Base-by-base conservation (phyloP, 2,797 vertebrate genomes). In the Rhynchotus rufescens region DNA sequence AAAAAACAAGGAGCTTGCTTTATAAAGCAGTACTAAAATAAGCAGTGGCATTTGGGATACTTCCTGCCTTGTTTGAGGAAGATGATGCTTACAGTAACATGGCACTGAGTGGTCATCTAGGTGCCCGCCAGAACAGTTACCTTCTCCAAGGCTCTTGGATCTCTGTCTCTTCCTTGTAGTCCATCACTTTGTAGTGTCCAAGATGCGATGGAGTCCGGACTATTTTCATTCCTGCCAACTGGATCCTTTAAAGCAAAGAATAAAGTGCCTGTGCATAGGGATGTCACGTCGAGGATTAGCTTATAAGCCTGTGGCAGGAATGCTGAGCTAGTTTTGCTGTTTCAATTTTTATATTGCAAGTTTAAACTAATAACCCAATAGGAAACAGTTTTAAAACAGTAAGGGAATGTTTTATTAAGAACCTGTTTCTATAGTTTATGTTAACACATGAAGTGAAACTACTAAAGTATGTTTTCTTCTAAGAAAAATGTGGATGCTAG, bases 161-260 rank as follows among this genome's bases (percentile, higher is more conserved):
- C 40, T 94, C 89, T 21, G 10, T n/a, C 67, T 91, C 75, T 25
- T 93, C 62, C 1, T 4, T 84, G 42, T 96, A 96, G 22, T 92
- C 80, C 83, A 97, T 95, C 92, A 95, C 96, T 89, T 92, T 97
- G 89, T 98, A 98, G 78, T 90, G 97, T 21, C 97, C 97, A 8
- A 98, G 66, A 8, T 71, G 64, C 23, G 94, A 59, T 4, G 97
- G 77, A 6, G 95, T 95, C 65, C 86, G 93, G 21, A 93, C 67
- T 84, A 97, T 96, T 82, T 96, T 97, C 97, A 97, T 94, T 72
- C 97, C 97, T n/a, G 96, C 94, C 59, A 97, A 94, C 9, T 36
- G 88, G 74, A 98, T 96, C 94, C 97, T 98, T 91, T 61, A 90
- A 92, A 93, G 86, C 14, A 82, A 79, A 69, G 74, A 5, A 61